Base-by-base conservation (phyloP, 2,888 invertebrate species). In the Silvanus unidentatus region DNA sequence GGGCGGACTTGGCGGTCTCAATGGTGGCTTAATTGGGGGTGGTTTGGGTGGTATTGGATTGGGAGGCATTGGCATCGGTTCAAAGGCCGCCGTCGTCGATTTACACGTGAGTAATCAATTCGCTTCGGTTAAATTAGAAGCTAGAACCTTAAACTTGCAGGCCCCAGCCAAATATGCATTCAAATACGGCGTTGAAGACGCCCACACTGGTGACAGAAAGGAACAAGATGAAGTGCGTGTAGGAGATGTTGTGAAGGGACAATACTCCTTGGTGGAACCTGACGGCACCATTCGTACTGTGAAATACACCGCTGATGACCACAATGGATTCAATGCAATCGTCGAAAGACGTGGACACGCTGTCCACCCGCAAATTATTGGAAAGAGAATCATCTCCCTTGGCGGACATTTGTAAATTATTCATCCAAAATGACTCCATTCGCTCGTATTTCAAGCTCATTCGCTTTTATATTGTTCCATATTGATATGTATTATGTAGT, bases 311-410 rank as follows among this genome's bases (percentile, higher is more conserved):
- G n/a, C n/a, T n/a, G n/a, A n/a, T n/a, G n/a, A n/a, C n/a, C n/a
- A n/a, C n/a, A n/a, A n/a, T n/a, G n/a, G 81, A 47, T 81, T 81
- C 66, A 80, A 80, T 65, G 81, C 81, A 48, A 72, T 77, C 54
- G 78, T 78, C 43, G 74, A 75, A 54, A 75, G 77, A 53, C 73
- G 76, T 13, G 63, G 63, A 2, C 59, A 64, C 35, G 60, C 62
- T 11, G 50, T 43, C 2, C 62, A 64, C 47, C 62, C 61, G 6
- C 53, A 54, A 41, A 42, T 53, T 13, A 6, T 43, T 28, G 28
- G 6, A 8, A 28, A 28, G 28, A 28, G 10, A 28, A n/a, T n/a
- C n/a, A n/a, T n/a, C n/a, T n/a, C n/a, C n/a, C n/a, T n/a, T n/a
- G n/a, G n/a, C n/a, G n/a, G n/a, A n/a, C n/a, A n/a, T n/a, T n/a